Base-by-base conservation (phyloP, 1,140 invertebrate genomes). In the Aphaenogaster rudis region DNA sequence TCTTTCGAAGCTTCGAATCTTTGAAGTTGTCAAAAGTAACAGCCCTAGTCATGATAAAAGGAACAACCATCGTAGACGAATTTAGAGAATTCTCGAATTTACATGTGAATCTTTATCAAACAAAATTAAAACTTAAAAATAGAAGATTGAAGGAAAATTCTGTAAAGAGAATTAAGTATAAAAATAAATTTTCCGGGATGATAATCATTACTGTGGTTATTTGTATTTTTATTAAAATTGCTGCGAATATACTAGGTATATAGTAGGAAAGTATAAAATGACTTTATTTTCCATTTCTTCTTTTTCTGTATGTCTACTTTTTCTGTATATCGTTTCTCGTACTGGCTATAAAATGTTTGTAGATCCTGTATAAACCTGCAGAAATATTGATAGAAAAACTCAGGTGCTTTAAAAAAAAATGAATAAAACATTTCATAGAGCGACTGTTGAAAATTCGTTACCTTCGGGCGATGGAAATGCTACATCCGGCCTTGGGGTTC, bases 401-500 rank as follows among this genome's bases (percentile, higher is more conserved):
- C 45, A 2, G 28, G 45, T 15, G 1, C 42, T 17, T 64, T 50
- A 9, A 33, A 21, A 69, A 79, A 79, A 57, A 52, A 67, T 42
- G 39, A 6, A 57, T 36, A 71, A 42, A 81, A 54, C 13, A 33
- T 57, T 81, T 81, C 13, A n/a, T 54, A 57, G 13, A 80, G 33
- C 11, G 36, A 42, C 48, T 36, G 17, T 42, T 81, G 33, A 81
- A 81, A 54, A 81, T 69, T 39, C 28, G 13, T 59, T 82, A 36
- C 4, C 42, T 21, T 15, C 67, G 17, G 17, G 15, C 79, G 11
- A 82, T 74, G 52, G 67, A 48, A 61, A 84, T 36, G 28, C 21
- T 76, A 74, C 63, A 71, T 63, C 21, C 33, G 39, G 52, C 21
- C 21, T 84, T 76, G 17, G 28, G 39, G 28, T 28, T 57, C n/a